Evolutionary conservation across 2,888 invertebrate genomes (phyloP), one percentile per base, ranked within the genome.

Genomic region (Cephus rjabovi): DNA sequence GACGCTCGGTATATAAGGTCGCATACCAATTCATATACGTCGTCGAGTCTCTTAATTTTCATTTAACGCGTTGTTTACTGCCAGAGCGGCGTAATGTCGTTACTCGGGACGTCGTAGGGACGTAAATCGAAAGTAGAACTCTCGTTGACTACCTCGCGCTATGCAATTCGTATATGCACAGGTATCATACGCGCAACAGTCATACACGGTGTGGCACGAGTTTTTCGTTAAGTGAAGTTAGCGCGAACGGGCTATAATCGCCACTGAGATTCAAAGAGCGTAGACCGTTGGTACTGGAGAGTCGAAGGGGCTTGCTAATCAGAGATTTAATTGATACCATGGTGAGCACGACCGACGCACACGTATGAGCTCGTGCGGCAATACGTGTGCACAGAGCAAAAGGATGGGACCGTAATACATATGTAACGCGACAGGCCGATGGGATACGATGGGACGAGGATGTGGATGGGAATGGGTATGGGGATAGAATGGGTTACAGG

Each of bases 261-360:
- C 77, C 80, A 77, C 70, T 71, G 81, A 84, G 86, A 87, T 87
- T 87, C 87, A 86, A 87, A 87, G 87, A 84, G 75, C 34, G 80
- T 81, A 76, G 81, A 83, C 78, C 81, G 79, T 75, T 75, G 78
- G 85, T 77, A 80, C 75, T 84, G 69, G 76, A 69, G 37, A 33
- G 79, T 83, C 82, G 87, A 85, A 86, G 84, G 71, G 86, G 84
- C 83, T 85, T 81, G 85, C 89, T 90, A 90, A 90, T 89, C 87
- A 88, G 86, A 87, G 88, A 89, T 90, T 88, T 88, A 90, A 90
- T 89, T 90, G 89, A 90, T 90, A 88, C 84, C 82, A 76, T 75
- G 82, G 83, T 81, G 81, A 83, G 87, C 87, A 88, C 85, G 86
- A 87, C 83, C 80, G 84, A 83, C 84, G 82, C 85, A 82, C 81